Base-by-base conservation (phyloP, 2,888 invertebrate genomes). In the Halictus ligatus region DNA sequence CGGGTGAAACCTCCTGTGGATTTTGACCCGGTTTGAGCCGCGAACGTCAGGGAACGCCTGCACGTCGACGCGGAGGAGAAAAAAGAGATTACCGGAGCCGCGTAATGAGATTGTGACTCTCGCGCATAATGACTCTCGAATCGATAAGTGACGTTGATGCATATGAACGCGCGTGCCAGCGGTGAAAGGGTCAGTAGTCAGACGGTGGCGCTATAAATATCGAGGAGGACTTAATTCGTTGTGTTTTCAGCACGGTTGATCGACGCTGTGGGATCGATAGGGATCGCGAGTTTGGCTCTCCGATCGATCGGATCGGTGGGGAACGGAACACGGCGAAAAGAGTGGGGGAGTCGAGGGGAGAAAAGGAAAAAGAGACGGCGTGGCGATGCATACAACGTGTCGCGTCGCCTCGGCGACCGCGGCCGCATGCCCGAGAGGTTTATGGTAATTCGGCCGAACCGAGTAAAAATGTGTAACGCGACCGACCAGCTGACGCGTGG, bases 381-480 rank as follows among this genome's bases (percentile, higher is more conserved):
- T 71, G 40, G 84, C 79, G 69, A 83, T 50, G 78, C 69, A 72
- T 25, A 73, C 72, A 67, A 80, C 73, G 84, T 18, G 18, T 64
- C 29, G 69, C 74, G 84, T 58, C 75, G 54, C 18, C 54, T 79
- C 72, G 83, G 78, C 80, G 80, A 75, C 35, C 74, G 78, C 71
- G 79, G 78, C 69, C 80, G 80, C 72, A 80, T 84, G 88, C 83
- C 58, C 80, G 84, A 83, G 81, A 84, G 83, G 87, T 83, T 90
- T 89, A 89, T 85, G 87, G 80, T 90, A 90, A 90, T 90, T 90
- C 80, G 81, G 89, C 75, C 80, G 80, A 82, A 80, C 46, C 80
- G 73, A 76, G 81, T 84, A 90, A 90, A 90, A 91, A 90, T 87
- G 86, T 87, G 79, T 88, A 87, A 87, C 86, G 77, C 91, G 79